Base-by-base conservation (phyloP, 2,797 vertebrate genomes). In the Taenioides sp. region DNA sequence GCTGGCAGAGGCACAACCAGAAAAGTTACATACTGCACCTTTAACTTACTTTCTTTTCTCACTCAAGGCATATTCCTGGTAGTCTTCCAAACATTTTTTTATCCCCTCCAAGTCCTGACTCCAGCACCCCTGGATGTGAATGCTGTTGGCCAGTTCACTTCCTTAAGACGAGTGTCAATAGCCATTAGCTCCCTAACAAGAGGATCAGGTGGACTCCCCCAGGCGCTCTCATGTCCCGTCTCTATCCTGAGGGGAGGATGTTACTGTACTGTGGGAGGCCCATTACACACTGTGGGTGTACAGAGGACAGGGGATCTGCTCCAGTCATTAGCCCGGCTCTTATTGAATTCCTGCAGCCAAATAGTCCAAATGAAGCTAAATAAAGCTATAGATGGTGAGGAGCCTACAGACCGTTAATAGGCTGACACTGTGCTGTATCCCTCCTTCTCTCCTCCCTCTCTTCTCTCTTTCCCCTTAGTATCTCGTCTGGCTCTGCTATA, bases 251-350 rank as follows among this genome's bases (percentile, higher is more conserved):
- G 85, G 83, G 81, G 81, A 85, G 80, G 80, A 80, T 78, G 85
- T 31, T 47, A 83, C 78, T 76, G 75, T 82, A 80, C 78, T 80
- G 57, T 69, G 75, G 83, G 72, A 86, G 82, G 85, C 88, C 92
- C 81, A 93, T 93, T 92, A 94, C 87, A 85, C 84, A 78, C 85
- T 89, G 89, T 82, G 85, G 89, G 85, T 81, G 90, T 86, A 90
- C 86, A 87, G 90, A 90, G 89, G 84, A 93, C 91, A 92, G 89
- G 89, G 84, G 91, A 93, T 91, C 90, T 92, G 89, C 89, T 93
- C 92, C 90, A 91, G 92, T 94, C 92, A 94, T 95, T 94, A 94
- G 91, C 90, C 91, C 70, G 88, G 75, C 84, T 89, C 86, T 85
- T 84, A 79, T 67, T 90, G 89, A 92, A 89, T 89, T 87, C 71